Evolutionary conservation across 2,888 invertebrate genomes (phyloP), one percentile per base, ranked within the genome.

Genomic region (Argyresthia goedartella): DNA sequence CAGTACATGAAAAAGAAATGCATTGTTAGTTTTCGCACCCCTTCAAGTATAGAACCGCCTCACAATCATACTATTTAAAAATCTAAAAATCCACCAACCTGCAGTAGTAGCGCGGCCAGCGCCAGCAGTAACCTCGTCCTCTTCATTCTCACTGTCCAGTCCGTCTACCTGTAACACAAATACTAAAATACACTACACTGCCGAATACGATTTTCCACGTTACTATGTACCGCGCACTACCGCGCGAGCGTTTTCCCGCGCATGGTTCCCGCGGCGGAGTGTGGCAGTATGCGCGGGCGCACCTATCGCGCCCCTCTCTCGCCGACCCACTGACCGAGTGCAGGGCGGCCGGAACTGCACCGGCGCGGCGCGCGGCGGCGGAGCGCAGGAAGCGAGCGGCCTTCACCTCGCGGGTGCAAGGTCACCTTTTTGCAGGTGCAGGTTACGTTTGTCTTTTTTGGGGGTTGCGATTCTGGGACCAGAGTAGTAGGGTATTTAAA

Each of bases 261-360:
- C 64, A 65, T 64, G 66, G 64, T 25, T 72, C 70, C 73, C 77
- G 59, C 59, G 58, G 63, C 69, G 67, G 61, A 59, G 67, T 65
- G 63, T 59, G 59, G 57, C 54, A 54, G 64, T 64, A 60, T 64
- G 60, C 59, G 61, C 64, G 63, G 67, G 60, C 62, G 65, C 60
- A 65, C 67, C 71, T 70, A 65, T 61, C 64, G 64, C 63, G 66
- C 66, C 60, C 65, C 57, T 53, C 57, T 56, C 56, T 25, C 63
- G 60, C 64, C 76, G 86, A 85, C 87, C 86, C 77, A 87, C 73
- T 87, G 85, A 86, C 87, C 84, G 76, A 81, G 70, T 81, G 78
- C 78, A 71, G 61, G 85, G 81, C 76, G 66, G 62, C 41, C 52
- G 44, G 45, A 48, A 45, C 47, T 35, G 33, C 51, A 46, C 73